Conservation (phyloP, 2,888 invertebrate species). For the Arenicola marina region DNA sequence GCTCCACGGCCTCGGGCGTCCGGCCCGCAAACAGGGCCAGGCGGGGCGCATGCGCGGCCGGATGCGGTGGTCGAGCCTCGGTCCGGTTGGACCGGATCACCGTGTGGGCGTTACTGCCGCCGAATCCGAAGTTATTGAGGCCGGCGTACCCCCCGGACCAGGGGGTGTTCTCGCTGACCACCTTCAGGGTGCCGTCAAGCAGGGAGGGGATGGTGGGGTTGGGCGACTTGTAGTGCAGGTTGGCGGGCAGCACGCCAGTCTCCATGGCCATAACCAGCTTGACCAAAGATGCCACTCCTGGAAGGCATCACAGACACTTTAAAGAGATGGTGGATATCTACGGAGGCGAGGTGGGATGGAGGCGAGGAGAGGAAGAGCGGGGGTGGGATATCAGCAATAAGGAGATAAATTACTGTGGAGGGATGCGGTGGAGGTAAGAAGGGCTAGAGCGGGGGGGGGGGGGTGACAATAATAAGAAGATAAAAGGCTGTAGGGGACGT, state of each 20-base stretch:
- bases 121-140: conserved; percentile 95
- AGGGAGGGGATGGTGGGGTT: conserved; percentile 87
- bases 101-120: conserved; percentile 68
- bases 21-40: not conserved
- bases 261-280: conserved; percentile 40
- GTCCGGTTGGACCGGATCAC: conserved; percentile 36
- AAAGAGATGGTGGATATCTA: no score
- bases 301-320: no score
- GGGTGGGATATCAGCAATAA: no score
- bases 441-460: no score
- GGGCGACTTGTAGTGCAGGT: conserved; percentile 82
- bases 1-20: conserved; percentile 7
- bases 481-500: no score
- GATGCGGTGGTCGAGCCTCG: not conserved
- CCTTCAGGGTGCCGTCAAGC: conserved; percentile 79
- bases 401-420: no score
- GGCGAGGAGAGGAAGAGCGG: no score
- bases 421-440: no score
- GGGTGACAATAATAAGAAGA: no score
- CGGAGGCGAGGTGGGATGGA: no score
- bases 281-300: conserved; percentile 39
- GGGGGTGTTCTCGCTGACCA: conserved; percentile 1
- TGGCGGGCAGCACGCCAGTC: conserved; percentile 63
- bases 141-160: conserved; percentile 83
- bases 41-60: not conserved